These are phyloP conservation scores for Caenorhabditis sp. DNA, from an alignment of 2,888 invertebrate genomes.

Conservation along the genomic window DNA sequence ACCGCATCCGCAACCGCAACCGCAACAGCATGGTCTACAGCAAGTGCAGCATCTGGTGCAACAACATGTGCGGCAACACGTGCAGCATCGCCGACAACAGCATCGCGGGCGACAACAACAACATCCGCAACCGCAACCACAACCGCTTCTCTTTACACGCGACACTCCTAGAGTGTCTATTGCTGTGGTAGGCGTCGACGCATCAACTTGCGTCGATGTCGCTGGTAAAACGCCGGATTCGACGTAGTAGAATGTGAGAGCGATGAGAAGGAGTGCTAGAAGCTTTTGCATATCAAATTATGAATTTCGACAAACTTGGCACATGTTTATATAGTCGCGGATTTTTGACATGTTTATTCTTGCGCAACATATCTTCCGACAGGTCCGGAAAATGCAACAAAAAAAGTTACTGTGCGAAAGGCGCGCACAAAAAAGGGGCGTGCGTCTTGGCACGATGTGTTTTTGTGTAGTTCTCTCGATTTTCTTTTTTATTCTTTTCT, in stretches of 20 bases:
- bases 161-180: constrained; percentile 18
- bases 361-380: neutral
- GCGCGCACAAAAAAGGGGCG: no score
- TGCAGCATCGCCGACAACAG: constrained; percentile 41
- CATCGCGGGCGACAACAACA: constrained; percentile 16
- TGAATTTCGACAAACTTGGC: neutral
- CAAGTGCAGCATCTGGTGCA: constrained; percentile 41
- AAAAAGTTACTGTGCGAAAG: neutral
- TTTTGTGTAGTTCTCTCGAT: neutral
- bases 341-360: neutral
- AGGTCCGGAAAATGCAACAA: neutral
- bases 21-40: constrained; percentile 31
- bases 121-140: constrained; percentile 24
- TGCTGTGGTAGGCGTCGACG: neutral
- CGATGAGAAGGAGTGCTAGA: neutral
- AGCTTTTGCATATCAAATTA: neutral
- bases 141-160: constrained; percentile 27
- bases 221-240: neutral
- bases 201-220: neutral
- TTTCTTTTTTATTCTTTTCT: neutral
- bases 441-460: no score
- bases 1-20: constrained; percentile 8
- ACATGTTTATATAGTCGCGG: neutral
- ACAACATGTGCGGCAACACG: constrained; percentile 42
- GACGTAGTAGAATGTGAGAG: neutral